Evolutionary conservation across 1,140 invertebrate genomes (phyloP).

Genomic region (Platyura marginata): DNA sequence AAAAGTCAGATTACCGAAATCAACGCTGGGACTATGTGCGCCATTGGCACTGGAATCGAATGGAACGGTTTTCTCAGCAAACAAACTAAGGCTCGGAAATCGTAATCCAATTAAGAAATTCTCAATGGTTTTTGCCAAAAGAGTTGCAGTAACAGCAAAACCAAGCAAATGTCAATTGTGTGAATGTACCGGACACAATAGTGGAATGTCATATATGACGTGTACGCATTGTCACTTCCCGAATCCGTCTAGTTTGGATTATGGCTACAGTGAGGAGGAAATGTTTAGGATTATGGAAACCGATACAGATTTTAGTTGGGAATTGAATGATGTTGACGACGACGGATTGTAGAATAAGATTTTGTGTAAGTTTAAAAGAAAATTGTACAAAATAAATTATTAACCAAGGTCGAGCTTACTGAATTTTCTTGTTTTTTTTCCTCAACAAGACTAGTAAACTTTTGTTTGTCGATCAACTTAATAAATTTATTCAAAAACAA

Average conservation of each 20-base stretch:
- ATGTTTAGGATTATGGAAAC: neutral
- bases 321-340: too few relatives aligned
- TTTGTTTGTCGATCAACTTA: too few relatives aligned
- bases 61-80: slow-evolving; percentile 47
- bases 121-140: slow-evolving; percentile 44
- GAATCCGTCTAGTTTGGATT: neutral
- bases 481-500: too few relatives aligned
- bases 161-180: slow-evolving; percentile 47
- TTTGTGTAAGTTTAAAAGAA: too few relatives aligned
- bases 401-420: too few relatives aligned
- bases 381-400: too few relatives aligned
- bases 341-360: too few relatives aligned
- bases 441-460: too few relatives aligned
- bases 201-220: slow-evolving; percentile 38
- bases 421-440: too few relatives aligned
- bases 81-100: slow-evolving; percentile 35
- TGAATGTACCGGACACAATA: slow-evolving; percentile 46
- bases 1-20: slow-evolving; percentile 54
- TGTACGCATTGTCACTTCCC: slow-evolving; percentile 10
- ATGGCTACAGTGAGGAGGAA: neutral
- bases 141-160: slow-evolving; percentile 39
- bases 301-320: neutral
- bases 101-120: slow-evolving; percentile 38
- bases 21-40: slow-evolving; percentile 55
- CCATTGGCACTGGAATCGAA: slow-evolving; percentile 66